Evolutionary conservation across 2,888 invertebrate genomes (phyloP).

Genomic region (Apodemia duryi): DNA sequence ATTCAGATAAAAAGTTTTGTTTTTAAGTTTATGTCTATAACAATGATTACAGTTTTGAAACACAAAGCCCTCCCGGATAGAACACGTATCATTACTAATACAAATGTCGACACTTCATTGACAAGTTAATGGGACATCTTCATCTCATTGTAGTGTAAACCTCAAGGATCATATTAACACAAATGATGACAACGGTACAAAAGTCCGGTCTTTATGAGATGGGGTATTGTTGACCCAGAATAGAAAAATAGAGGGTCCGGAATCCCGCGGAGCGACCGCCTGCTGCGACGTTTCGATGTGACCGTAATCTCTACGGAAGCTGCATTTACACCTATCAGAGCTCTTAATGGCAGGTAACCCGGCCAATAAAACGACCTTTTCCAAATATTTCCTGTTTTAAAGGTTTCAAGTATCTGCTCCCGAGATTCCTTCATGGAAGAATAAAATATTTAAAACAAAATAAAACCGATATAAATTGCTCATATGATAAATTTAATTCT

Average conservation of each 20-base stretch:
- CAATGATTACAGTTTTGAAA: constrained; percentile 50
- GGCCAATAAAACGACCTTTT: constrained; percentile 63
- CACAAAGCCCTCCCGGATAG: constrained; percentile 69
- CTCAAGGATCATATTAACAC: constrained; percentile 78
- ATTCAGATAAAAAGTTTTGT: too few relatives aligned
- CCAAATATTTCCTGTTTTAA: constrained; percentile 64
- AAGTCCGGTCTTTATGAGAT: constrained; percentile 57
- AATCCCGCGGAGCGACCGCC: constrained; percentile 54
- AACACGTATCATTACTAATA: constrained; percentile 71
- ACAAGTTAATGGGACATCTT: constrained; percentile 65
- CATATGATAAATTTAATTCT: constrained; percentile 77
- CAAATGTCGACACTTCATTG: constrained; percentile 74
- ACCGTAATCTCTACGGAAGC: constrained; percentile 70
- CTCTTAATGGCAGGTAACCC: constrained; percentile 76
- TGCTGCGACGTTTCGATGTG: constrained; percentile 59
- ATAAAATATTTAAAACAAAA: constrained; percentile 62
- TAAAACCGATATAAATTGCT: constrained; percentile 74
- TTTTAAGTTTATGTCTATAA: constrained; percentile 39
- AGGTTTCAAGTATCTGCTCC: constrained; percentile 49
- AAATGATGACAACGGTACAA: constrained; percentile 75
- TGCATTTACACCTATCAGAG: constrained; percentile 72
- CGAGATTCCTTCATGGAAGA: constrained; percentile 73
- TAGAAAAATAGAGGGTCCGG: constrained; percentile 71
- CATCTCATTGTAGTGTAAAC: constrained; percentile 73
- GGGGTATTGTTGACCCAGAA: constrained; percentile 65